These are phyloP conservation scores for Chromoteleia sp. DNA, from an alignment of 2,888 invertebrate species.

Conservation along the genomic window DNA sequence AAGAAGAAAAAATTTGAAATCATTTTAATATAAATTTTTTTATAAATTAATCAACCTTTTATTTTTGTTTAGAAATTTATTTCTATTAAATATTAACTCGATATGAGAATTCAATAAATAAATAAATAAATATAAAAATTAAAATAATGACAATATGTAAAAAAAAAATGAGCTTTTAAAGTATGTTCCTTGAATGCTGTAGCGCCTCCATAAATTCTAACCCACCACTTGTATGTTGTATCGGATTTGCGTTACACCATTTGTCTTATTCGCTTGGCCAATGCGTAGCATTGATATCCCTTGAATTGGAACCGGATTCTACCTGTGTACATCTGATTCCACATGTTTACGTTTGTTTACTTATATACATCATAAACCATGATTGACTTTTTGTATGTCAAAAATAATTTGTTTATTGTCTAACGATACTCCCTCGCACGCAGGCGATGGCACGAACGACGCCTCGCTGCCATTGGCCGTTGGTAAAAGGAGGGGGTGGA, in stretches of 20 bases:
- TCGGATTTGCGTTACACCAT: conserved; percentile 71
- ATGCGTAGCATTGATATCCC: conserved; percentile 77
- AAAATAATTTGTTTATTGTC: conserved; percentile 54
- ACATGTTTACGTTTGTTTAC: conserved; percentile 56
- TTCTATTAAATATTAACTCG: conserved; percentile 1
- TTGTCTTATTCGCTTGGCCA: conserved; percentile 79
- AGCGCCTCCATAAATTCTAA: conserved; percentile 78
- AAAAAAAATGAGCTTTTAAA: conserved; percentile 47
- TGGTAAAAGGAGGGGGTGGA: conserved; percentile 84
- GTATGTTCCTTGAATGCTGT: conserved; percentile 78
- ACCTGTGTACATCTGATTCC: conserved; percentile 69
- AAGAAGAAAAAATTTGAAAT: background rate
- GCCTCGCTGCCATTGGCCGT: conserved; percentile 84
- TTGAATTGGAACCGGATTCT: conserved; percentile 45
- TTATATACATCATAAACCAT: conserved; percentile 26
- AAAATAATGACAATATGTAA: conserved; percentile 25
- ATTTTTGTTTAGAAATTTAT: too few species aligned
- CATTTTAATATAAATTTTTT: background rate
- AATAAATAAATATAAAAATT: conserved; percentile 3
- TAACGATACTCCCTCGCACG: conserved; percentile 55
- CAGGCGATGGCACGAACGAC: conserved; percentile 67
- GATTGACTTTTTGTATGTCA: conserved; percentile 49
- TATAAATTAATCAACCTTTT: too few species aligned
- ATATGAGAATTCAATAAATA: background rate
- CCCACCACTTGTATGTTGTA: conserved; percentile 74